A percentile compares a stretch with the other conserved stretches of the same genome.
Conservation (phyloP, 2,113 vertebrate genomes). For the Oncorhynchus masou region DNA sequence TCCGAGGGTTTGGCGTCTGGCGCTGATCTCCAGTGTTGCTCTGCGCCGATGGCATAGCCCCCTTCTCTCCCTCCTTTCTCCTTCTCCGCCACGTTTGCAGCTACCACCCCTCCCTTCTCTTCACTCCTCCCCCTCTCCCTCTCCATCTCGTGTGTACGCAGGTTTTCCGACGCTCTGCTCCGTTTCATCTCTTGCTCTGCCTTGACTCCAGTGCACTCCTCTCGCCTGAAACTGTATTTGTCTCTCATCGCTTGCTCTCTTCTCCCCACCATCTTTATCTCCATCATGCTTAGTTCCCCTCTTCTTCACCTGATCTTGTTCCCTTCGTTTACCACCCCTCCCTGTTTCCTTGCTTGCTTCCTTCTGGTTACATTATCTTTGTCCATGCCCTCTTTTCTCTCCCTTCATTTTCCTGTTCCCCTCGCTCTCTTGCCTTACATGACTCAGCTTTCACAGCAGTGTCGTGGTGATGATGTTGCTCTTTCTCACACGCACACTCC, state of each 20-base stretch:
- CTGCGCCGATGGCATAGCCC: slow-evolving; percentile 29
- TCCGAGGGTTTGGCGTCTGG: not conserved
- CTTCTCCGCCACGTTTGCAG: slow-evolving; percentile 54
- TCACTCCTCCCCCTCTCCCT: slow-evolving; percentile 28
- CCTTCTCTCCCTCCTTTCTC: slow-evolving; percentile 27
- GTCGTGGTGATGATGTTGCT: slow-evolving; percentile 42
- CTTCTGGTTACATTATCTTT: not conserved
- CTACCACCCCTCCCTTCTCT: slow-evolving; percentile 44
- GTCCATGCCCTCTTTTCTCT: slow-evolving; percentile 34
- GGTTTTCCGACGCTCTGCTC: not conserved
- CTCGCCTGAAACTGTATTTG: slow-evolving; percentile 8
- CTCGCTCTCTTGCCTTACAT: slow-evolving; percentile 44
- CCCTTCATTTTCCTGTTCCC: slow-evolving; percentile 29
- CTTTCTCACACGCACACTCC: not conserved
- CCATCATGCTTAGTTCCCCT: slow-evolving; percentile 4
- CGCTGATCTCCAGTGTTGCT: slow-evolving; percentile 9
- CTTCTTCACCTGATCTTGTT: not conserved
- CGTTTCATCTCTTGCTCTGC: slow-evolving; percentile 3
- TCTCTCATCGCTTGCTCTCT: slow-evolving; percentile 23
- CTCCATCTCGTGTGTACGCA: slow-evolving; percentile 2
- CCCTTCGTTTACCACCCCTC: slow-evolving; percentile 12
- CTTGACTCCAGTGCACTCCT: not conserved
- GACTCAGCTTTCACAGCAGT: slow-evolving; percentile 72
- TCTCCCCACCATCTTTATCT: slow-evolving; percentile 20
- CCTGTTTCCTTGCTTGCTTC: slow-evolving; percentile 9